A percentile compares a stretch with the other conserved stretches of the same genome.
phyloP scores from a whole-genome alignment of 2,888 invertebrate species.

The Mesoligia furuncula region DNA sequence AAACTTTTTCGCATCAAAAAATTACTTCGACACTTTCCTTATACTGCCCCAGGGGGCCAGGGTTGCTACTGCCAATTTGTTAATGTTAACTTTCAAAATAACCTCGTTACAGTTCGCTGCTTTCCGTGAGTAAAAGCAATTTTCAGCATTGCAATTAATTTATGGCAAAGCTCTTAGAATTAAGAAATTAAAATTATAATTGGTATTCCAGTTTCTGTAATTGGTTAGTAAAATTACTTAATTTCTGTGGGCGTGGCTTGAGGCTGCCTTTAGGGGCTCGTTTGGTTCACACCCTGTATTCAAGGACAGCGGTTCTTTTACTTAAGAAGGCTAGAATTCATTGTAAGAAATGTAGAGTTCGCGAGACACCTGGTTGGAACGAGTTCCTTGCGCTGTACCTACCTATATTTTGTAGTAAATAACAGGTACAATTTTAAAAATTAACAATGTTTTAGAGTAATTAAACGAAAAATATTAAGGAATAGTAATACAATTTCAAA shows the following conservation, averaged over 20 bases:
- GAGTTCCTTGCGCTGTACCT: neutral
- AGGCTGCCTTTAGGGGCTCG: neutral
- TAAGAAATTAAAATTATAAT: constrained; percentile 29
- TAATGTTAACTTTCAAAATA: neutral
- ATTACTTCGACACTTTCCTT: neutral
- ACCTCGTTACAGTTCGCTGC: constrained; percentile 1
- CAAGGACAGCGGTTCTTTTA: neutral
- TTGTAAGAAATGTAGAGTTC: neutral
- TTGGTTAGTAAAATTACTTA: constrained; percentile 23
- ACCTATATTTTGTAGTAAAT: neutral
- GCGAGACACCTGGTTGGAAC: no score
- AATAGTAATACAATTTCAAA: neutral
- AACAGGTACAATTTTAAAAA: neutral
- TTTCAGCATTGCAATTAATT: constrained; percentile 21
- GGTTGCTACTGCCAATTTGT: neutral
- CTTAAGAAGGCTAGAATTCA: neutral
- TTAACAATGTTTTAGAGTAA: neutral
- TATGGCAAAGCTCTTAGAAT: constrained; percentile 10
- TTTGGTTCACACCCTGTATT: constrained; percentile 12
- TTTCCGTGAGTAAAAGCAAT: constrained; percentile 20
- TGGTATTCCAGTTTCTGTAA: constrained; percentile 24
- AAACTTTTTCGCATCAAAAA: neutral
- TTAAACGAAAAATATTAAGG: neutral
- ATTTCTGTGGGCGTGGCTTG: constrained; percentile 5
- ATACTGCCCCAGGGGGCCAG: no score